Base-by-base conservation (phyloP, 2,797 vertebrate genomes). In the Cynopterus sphinx region DNA sequence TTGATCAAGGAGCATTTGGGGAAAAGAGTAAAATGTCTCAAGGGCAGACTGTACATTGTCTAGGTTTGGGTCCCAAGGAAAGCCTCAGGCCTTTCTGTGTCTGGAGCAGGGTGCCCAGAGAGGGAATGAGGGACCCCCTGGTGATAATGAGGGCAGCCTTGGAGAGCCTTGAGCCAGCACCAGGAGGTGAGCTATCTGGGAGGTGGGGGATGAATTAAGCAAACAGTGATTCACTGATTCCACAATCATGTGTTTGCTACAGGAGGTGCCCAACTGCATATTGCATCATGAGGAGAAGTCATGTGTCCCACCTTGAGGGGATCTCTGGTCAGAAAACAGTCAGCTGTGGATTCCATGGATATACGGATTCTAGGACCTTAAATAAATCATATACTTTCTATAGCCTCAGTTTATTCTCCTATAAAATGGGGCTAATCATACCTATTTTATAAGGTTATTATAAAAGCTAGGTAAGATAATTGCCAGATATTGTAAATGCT, bases 201-300 rank as follows among this genome's bases (percentile, higher is more conserved):
- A 26, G 31, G 36, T 13, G 19, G 33, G 19, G 21, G 39, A 9
- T 57, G 67, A 74, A 49, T 61, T 57, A 57, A 77, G 61, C 28
- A 59, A 53, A 26, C 10, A 16, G 8, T 11, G 4, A 24, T 17
- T 53, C 12, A 9, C 6, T 9, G n/a, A 85, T 11, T 39, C 15
- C 26, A 33, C 6, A 5, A 3, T 7, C 33, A 13, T 0, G 0
- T 36, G 24, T 17, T 16, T 46, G 36, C 36, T 74, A 3, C 3
- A 1, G 1, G 36, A 73, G 4, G 19, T 9, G 0, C 39, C 49
- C 9, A 5, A 8, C 21, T 55, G 8, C 2, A 0, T 5, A 6
- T 55, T 12, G 43, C 4, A 19, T 41, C 68, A 24, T 6, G 12
- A 3, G n/a, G 46, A 71, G 53, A 28, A 33, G 19, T 36, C 46